Evolutionary conservation across 2,113 vertebrate species (phyloP), one percentile per base, ranked within the genome.

Genomic region (Bos indicus): DNA sequence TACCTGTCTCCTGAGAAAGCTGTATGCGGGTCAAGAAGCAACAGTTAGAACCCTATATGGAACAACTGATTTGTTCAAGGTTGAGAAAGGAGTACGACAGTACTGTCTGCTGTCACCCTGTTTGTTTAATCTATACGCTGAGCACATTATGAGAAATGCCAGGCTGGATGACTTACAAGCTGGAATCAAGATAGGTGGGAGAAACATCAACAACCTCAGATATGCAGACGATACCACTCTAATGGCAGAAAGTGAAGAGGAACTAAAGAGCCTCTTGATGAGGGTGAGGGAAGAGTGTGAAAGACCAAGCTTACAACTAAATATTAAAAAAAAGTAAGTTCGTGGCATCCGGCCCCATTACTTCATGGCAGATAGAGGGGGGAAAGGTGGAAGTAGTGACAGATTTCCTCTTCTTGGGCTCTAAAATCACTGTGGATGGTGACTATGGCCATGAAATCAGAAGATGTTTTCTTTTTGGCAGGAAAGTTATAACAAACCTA

Each of bases 311-410:
- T 71, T 36, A 71, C 21, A 71, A 36, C 64, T 21, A 71, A 71
- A 71, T 21, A 71, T 71, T 67, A 21, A 21, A 36, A 36, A 36
- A 71, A 71, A 36, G 17, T 71, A 36, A 6, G 64, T 36, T 71
- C 19, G 0, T 36, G n/a, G 64, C 2, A 0, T 36, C 64, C 4
- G 0, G 64, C 64, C 64, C n/a, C 17, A 36, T 36, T 71, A 71
- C 64, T 71, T 71, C n/a, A 71, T 71, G 64, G 17, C 64, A 71
- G n/a, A 71, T 36, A 71, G 64, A 71, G n/a, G n/a, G 4, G n/a
- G 64, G 17, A 36, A 71, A 36, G n/a, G n/a, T 71, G 17, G n/a
- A 71, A 71, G n/a, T 71, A 21, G 64, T 71, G 64, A 36, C n/a
- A 11, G n/a, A 71, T 71, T 36, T 71, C 64, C n/a, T 71, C 64